Evolutionary conservation across 2,888 invertebrate genomes (phyloP).

Genomic region (Meandrusa payeni): DNA sequence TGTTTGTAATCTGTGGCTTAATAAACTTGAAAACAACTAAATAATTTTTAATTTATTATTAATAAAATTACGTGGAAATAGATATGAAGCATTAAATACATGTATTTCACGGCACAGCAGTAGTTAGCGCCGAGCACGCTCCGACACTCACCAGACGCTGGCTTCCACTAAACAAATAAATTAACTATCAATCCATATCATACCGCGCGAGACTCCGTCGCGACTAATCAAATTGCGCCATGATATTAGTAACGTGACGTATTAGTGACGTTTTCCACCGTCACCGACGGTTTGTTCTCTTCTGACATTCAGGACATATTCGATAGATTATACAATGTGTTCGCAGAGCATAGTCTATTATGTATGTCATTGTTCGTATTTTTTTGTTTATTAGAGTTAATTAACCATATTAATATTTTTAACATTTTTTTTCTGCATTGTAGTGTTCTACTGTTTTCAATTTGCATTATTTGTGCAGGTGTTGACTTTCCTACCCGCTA

Average conservation of each 20-base stretch:
- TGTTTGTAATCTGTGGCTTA: background rate
- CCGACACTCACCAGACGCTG: constrained; percentile 59
- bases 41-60: too few species aligned
- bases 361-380: constrained; percentile 34
- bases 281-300: constrained; percentile 43
- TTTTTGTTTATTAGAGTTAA: constrained; percentile 54
- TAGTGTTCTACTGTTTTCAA: constrained; percentile 73
- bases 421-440: constrained; percentile 69
- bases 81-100: constrained; percentile 23
- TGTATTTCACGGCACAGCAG: constrained; percentile 38
- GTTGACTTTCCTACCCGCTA: constrained; percentile 77
- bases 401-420: constrained; percentile 68
- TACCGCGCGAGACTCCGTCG: constrained; percentile 26
- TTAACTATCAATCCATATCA: constrained; percentile 61
- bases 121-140: constrained; percentile 57
- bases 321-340: constrained; percentile 45
- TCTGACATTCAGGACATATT: constrained; percentile 45
- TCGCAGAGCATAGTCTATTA: constrained; percentile 45
- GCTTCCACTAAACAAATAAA: constrained; percentile 72
- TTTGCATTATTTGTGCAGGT: constrained; percentile 79
- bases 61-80: too few species aligned
- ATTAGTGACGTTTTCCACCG: constrained; percentile 72
- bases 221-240: constrained; percentile 28
- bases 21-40: background rate
- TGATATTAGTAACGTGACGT: constrained; percentile 68